phyloP scores from a whole-genome alignment of 2,888 invertebrate species.

The Brachycybe producta region DNA sequence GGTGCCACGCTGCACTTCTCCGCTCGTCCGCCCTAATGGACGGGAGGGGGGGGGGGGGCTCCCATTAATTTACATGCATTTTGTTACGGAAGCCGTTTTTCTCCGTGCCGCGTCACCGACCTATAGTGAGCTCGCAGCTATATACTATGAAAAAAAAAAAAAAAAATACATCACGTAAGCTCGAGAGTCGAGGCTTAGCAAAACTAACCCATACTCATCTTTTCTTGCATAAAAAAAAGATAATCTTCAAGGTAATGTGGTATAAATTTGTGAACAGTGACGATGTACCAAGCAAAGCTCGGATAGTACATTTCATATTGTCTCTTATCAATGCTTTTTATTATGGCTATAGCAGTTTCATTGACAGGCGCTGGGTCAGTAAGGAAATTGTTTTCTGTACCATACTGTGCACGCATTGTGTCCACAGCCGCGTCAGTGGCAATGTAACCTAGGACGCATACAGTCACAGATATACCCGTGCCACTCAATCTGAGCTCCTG shows the following conservation, averaged over 20 bases:
- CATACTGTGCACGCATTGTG: not conserved
- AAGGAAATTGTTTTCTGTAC: not conserved
- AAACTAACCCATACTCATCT: too few species aligned
- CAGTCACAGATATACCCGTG: constrained; percentile 10
- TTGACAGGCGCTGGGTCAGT: not conserved
- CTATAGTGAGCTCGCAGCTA: too few species aligned
- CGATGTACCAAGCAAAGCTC: not conserved
- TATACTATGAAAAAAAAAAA: too few species aligned
- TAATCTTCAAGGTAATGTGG: not conserved
- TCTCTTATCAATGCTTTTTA: not conserved
- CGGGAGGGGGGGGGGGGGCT: too few species aligned
- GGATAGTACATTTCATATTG: constrained; percentile 8
- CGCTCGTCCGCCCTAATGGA: too few species aligned
- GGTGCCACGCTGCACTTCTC: too few species aligned
- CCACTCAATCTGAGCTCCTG: constrained; percentile 6
- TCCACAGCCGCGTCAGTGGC: not conserved
- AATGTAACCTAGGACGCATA: constrained; percentile 6
- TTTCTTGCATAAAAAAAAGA: too few species aligned
- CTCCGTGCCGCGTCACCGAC: too few species aligned
- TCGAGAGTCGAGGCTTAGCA: too few species aligned
- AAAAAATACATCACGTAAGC: too few species aligned
- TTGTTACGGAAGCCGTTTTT: too few species aligned
- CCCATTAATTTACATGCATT: too few species aligned
- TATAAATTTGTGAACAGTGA: not conserved
- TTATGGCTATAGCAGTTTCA: not conserved